phyloP scores from a whole-genome alignment of 2,888 invertebrate species.

The Yponomeuta cagnagella region DNA sequence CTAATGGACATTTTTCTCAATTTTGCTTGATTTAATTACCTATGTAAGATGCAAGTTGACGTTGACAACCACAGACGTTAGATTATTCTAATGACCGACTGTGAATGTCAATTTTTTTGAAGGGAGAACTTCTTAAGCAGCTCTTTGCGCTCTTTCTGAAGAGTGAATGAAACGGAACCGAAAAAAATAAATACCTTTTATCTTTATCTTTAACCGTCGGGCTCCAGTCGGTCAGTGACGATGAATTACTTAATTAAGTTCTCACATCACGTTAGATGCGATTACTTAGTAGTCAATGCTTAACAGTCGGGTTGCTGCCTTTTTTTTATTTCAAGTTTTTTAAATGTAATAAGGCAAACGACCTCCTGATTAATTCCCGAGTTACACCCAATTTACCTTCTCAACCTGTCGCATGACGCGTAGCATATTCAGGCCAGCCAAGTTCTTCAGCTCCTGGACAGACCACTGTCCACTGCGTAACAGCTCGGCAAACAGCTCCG shows the following conservation, averaged over 20 bases:
- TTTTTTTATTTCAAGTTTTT: too few relatives aligned
- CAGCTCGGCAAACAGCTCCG: slow-evolving; percentile 80
- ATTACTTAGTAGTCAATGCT: too few relatives aligned
- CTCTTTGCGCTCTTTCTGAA: too few relatives aligned
- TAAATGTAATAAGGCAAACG: too few relatives aligned
- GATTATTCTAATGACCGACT: background rate
- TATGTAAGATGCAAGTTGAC: background rate
- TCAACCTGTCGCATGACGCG: slow-evolving; percentile 77
- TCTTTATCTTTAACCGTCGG: too few relatives aligned
- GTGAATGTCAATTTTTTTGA: too few relatives aligned
- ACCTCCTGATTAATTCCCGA: too few relatives aligned
- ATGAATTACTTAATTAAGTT: background rate
- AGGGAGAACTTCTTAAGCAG: too few relatives aligned
- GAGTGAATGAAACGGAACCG: too few relatives aligned
- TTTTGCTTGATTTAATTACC: too few relatives aligned
- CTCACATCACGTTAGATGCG: too few relatives aligned
- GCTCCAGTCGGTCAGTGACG: background rate
- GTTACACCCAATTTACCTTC: slow-evolving; percentile 46
- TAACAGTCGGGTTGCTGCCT: too few relatives aligned
- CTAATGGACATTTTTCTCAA: background rate
- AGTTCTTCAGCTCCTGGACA: slow-evolving; percentile 78
- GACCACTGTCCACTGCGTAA: slow-evolving; percentile 78
- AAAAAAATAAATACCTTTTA: background rate
- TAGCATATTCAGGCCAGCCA: slow-evolving; percentile 79
- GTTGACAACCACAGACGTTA: background rate